phyloP scores from a whole-genome alignment of 1,140 invertebrate species.

The Lysiphlebus fabarum region DNA sequence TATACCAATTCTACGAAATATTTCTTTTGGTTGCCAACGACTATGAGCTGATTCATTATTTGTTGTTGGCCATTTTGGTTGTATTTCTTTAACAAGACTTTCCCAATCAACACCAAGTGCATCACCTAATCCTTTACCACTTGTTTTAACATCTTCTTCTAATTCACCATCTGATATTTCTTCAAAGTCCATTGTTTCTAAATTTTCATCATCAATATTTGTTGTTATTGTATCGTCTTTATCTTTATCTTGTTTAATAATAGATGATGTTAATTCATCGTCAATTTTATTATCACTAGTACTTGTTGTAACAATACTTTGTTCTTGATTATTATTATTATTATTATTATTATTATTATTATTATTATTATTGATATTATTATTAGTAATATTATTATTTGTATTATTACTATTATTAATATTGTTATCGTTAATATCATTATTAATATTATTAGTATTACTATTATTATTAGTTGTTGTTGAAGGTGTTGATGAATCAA shows the following conservation, averaged over 20 bases:
- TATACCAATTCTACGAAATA: constrained; percentile 70
- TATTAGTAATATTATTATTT: constrained; percentile 29
- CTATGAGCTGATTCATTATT: constrained; percentile 60
- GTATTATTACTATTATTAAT: constrained; percentile 29
- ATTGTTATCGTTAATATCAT: constrained; percentile 32
- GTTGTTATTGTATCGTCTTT: background rate
- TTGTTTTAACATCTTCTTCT: constrained; percentile 68
- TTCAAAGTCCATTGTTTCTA: constrained; percentile 79
- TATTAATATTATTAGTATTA: constrained; percentile 26
- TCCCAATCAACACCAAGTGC: constrained; percentile 91
- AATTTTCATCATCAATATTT: constrained; percentile 65
- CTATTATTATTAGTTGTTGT: constrained; percentile 29
- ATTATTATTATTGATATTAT: no score
- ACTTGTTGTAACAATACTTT: background rate
- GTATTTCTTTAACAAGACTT: constrained; percentile 76
- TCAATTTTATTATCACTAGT: no score
- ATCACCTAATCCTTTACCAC: constrained; percentile 73
- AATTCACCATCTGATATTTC: constrained; percentile 86
- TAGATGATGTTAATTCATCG: constrained; percentile 8
- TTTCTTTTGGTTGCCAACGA: constrained; percentile 72
- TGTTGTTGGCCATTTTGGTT: constrained; percentile 52
- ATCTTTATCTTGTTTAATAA: constrained; percentile 43
- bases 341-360: constrained; percentile 30
- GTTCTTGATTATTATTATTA: constrained; percentile 27
- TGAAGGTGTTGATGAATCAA: background rate